Base-by-base conservation (phyloP, 2,888 invertebrate genomes). In the Cosmia pyralina region DNA sequence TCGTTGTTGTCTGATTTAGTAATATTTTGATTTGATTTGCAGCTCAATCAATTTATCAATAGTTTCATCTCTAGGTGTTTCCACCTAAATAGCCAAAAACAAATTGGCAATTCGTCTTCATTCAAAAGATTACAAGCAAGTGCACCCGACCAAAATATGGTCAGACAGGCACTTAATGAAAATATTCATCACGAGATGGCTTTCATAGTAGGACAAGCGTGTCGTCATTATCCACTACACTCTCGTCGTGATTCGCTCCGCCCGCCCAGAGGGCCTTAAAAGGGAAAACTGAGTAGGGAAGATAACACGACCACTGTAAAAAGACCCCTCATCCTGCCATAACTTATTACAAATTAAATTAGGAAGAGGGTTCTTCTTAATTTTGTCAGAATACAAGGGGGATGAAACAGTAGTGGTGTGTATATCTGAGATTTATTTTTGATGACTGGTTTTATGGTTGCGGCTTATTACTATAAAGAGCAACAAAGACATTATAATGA, bases 211-310 rank as follows among this genome's bases (percentile, higher is more conserved):
- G 53, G 81, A 85, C 79, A 81, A 87, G 81, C 87, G 82, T 85
- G 77, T 77, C 85, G 80, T 83, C 79, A 84, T 88, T 86, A 86
- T 73, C 68, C 77, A 82, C 68, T 75, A 79, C 82, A 75, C 82
- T 80, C 70, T 73, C 70, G 81, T 84, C 85, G 88, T 85, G 89
- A 89, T 90, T 89, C 88, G 89, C 88, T 87, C 87, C 88, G 87
- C 88, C 88, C 88, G 79, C 79, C 80, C 79, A 55, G 69, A 79
- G 83, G 75, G 81, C 77, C 75, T 81, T 80, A 63, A 68, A 83
- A 78, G 86, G 85, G 85, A 85, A 78, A 71, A 77, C 68, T 66
- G 65, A 67, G 50, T 69, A 68, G 85, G 84, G 81, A 85, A 84
- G 71, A 72, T 75, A 67, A 58, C 69, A 67, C 60, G 82, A 82